phyloP scores from a whole-genome alignment of 1,140 invertebrate genomes.

The Penaeus vannamei region DNA sequence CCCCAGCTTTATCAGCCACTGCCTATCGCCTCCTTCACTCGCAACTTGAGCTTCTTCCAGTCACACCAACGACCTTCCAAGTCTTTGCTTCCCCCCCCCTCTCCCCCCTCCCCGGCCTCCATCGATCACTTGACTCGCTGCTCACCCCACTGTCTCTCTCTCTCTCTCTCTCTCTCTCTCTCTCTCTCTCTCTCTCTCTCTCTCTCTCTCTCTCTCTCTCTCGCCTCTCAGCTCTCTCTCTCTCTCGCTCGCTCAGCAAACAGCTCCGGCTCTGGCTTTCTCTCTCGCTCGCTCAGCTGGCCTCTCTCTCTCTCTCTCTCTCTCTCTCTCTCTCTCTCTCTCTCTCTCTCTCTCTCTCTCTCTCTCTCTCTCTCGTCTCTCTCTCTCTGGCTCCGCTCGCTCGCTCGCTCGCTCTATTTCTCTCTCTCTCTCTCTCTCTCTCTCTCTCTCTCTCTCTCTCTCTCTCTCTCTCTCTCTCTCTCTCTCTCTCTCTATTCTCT shows the following conservation, averaged over 20 bases:
- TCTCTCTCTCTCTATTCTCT: no score
- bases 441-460: not conserved
- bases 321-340: not conserved
- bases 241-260: not conserved
- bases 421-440: not conserved
- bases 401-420: no score
- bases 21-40: no score
- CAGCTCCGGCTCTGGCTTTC: not conserved
- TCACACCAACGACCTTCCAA: no score
- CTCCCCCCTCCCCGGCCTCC: not conserved
- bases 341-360: not conserved
- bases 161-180: not conserved
- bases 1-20: no score
- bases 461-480: no score
- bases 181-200: not conserved
- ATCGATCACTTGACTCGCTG: not conserved
- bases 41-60: no score
- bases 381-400: no score
- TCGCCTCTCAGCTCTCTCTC: not conserved
- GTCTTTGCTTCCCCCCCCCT: not conserved
- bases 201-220: constrained; percentile 10
- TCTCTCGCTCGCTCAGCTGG: not conserved
- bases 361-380: no score
- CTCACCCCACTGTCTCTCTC: no score
- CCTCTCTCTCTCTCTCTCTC: no score